phyloP scores from a whole-genome alignment of 2,888 invertebrate species.

The Nesidiocoris tenuis region DNA sequence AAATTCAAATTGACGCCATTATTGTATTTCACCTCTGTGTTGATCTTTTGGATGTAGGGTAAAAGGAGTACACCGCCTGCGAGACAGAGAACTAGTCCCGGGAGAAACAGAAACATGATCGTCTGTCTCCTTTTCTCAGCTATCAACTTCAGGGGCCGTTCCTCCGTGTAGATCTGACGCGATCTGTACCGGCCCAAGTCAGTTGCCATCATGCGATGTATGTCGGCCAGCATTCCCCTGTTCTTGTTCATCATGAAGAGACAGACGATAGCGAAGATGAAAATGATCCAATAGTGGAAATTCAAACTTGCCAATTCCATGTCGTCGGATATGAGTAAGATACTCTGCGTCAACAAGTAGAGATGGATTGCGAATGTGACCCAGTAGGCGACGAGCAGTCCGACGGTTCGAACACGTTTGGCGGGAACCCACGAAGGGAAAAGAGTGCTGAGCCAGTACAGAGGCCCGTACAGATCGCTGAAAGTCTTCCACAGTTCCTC shows the following conservation, averaged over 20 bases:
- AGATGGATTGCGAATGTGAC: neutral
- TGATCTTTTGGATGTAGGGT: slow-evolving; percentile 6
- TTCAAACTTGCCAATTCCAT: neutral
- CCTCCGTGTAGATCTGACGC: neutral
- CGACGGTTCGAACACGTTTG: neutral
- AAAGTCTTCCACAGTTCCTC: neutral
- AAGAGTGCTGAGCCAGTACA: neutral
- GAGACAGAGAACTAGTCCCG: neutral
- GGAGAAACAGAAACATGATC: neutral
- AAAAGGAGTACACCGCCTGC: neutral
- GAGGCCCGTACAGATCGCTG: neutral
- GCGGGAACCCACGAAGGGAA: neutral
- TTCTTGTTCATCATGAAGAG: neutral
- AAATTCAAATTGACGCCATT: slow-evolving; percentile 5
- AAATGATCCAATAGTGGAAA: neutral
- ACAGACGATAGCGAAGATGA: neutral
- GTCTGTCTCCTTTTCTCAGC: neutral
- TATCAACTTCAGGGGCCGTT: neutral
- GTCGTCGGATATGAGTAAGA: neutral
- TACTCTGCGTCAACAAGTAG: neutral
- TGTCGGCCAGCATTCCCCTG: neutral
- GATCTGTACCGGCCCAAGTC: neutral
- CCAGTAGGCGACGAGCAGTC: neutral
- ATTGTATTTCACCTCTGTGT: neutral
- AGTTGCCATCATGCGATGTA: neutral